Percentiles rank a stretch among this genome's conserved stretches.
Evolutionary conservation across 2,113 vertebrate genomes (phyloP).

Genomic region (Nasalis larvatus): DNA sequence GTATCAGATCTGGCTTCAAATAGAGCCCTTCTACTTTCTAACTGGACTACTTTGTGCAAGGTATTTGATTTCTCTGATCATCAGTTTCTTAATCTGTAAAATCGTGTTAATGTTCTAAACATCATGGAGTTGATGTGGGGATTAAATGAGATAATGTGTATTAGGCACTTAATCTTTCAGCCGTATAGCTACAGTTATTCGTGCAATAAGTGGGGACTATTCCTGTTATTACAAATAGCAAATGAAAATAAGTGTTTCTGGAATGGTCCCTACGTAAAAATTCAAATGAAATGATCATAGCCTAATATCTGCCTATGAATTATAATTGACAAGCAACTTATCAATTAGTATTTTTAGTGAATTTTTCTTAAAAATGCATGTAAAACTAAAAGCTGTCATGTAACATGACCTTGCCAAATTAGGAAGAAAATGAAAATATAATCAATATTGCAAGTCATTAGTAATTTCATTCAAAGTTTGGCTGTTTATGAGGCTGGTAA

Average conservation of each 20-base stretch:
- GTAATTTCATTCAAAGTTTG: not conserved
- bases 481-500: not conserved
- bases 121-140: not conserved
- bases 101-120: not conserved
- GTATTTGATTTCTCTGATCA: not conserved
- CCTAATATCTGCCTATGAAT: not conserved
- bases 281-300: slow-evolving; percentile 36
- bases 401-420: not conserved
- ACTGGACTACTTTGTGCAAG: not conserved
- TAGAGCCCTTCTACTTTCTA: not conserved
- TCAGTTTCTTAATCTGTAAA: not conserved
- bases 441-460: not conserved
- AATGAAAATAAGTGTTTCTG: slow-evolving; percentile 12
- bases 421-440: not conserved
- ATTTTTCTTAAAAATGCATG: not conserved
- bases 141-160: slow-evolving; percentile 38
- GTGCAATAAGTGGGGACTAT: slow-evolving; percentile 8
- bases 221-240: slow-evolving; percentile 25
- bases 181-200: not conserved
- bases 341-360: not conserved
- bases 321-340: not conserved
- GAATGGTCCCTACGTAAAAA: slow-evolving; percentile 33
- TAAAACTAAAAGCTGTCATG: not conserved
- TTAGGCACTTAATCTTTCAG: not conserved
- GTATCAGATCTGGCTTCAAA: not conserved